Evolutionary conservation across 2,888 invertebrate genomes (phyloP).

Genomic region (Synergus itoensis): DNA sequence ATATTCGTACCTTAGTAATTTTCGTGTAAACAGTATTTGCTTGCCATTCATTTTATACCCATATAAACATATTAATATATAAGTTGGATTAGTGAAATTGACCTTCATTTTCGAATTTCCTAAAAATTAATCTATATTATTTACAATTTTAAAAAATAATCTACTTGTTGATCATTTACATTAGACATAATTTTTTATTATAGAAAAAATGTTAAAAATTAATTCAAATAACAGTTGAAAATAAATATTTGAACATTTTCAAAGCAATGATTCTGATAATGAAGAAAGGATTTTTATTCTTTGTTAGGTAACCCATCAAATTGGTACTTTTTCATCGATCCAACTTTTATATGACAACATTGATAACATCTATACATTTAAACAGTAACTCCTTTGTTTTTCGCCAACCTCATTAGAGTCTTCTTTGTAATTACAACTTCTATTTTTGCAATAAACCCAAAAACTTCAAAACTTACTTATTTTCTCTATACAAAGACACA

Average conservation of each 20-base stretch:
- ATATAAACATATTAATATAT: slow-evolving; percentile 29
- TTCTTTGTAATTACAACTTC: slow-evolving; percentile 20
- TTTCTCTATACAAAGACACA: slow-evolving; percentile 33
- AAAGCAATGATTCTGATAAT: neutral
- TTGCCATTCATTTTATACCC: slow-evolving; percentile 12
- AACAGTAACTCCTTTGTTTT: slow-evolving; percentile 23
- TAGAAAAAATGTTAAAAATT: neutral
- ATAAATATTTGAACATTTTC: no score
- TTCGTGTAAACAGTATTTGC: neutral
- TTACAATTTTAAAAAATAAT: neutral
- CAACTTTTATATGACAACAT: slow-evolving; percentile 41
- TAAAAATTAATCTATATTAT: slow-evolving; percentile 2
- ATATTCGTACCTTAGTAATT: neutral
- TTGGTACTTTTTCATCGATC: slow-evolving; percentile 11
- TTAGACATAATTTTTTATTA: neutral
- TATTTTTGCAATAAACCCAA: no score
- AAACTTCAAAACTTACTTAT: no score
- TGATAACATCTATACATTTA: slow-evolving; percentile 40
- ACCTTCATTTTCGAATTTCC: neutral
- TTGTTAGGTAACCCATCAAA: neutral
- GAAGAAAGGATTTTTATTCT: neutral
- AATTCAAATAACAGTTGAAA: neutral
- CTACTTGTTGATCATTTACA: neutral
- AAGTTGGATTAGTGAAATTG: slow-evolving; percentile 26
- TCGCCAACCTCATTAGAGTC: slow-evolving; percentile 19